These are phyloP conservation scores for Apodemus sylvaticus DNA, from an alignment of 2,113 vertebrate genomes.

Conservation along the genomic window DNA sequence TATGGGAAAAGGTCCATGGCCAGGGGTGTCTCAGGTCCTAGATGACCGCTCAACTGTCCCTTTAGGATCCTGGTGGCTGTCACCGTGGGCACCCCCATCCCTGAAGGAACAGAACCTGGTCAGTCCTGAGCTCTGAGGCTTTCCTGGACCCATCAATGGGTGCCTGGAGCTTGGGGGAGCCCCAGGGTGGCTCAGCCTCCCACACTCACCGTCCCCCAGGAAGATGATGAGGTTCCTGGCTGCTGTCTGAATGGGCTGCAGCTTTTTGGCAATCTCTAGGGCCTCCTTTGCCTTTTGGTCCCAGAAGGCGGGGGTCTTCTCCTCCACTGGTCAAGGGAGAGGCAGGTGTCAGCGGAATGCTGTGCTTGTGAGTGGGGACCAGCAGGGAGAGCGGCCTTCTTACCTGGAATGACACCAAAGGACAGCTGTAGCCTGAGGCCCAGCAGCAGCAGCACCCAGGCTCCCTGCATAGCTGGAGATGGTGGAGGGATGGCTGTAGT, in stretches of 20 bases:
- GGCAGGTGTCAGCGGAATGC: not conserved
- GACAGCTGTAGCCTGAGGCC: not conserved
- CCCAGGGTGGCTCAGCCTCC: accelerated
- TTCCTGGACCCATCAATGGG: accelerated
- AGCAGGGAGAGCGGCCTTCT: accelerated
- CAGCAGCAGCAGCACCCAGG: not conserved
- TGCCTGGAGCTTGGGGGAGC: accelerated
- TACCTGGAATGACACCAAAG: conserved; percentile 6
- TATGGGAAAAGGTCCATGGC: conserved; percentile 95
- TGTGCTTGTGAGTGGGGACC: too few species aligned
- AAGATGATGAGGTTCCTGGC: conserved; percentile 97
- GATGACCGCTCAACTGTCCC: conserved; percentile 87
- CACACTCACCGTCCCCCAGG: conserved; percentile 91
- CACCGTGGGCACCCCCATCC: conserved; percentile 93
- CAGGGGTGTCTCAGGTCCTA: conserved; percentile 90
- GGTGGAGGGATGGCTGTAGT: not conserved
- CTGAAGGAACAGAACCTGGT: conserved; percentile 38
- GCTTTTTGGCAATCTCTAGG: conserved; percentile 85
- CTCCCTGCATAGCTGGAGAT: not conserved
- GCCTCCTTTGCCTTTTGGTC: conserved; percentile 87
- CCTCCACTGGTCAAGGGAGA: conserved; percentile 79
- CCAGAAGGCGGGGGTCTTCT: conserved; percentile 90
- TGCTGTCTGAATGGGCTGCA: conserved; percentile 81
- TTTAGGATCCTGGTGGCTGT: conserved; percentile 94
- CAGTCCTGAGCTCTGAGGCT: not conserved